phyloP scores from a whole-genome alignment of 2,888 invertebrate species.

The Drosophila suboccidentalis region DNA sequence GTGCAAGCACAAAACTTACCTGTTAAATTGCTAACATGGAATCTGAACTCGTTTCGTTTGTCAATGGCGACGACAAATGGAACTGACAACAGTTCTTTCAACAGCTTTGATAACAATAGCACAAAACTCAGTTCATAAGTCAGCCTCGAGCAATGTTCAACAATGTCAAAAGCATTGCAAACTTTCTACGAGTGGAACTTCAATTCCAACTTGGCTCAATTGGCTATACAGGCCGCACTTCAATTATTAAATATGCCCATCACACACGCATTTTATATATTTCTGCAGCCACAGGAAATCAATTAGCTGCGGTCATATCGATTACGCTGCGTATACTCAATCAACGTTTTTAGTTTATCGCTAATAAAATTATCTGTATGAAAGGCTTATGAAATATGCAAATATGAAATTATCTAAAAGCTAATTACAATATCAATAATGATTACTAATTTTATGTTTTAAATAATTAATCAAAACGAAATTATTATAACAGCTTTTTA shows the following conservation, averaged over 20 bases:
- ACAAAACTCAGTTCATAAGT: slow-evolving; percentile 31
- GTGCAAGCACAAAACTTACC: slow-evolving; percentile 24
- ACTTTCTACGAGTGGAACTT: slow-evolving; percentile 21
- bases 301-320: slow-evolving; percentile 45
- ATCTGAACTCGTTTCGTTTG: slow-evolving; percentile 26
- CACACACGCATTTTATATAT: slow-evolving; percentile 2
- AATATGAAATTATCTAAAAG: slow-evolving; percentile 34
- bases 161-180: slow-evolving; percentile 17
- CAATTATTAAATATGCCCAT: slow-evolving; percentile 6
- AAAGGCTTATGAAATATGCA: slow-evolving; percentile 32
- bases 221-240: slow-evolving; percentile 8
- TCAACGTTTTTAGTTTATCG: slow-evolving; percentile 7
- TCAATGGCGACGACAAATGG: slow-evolving; percentile 14
- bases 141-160: slow-evolving; percentile 17
- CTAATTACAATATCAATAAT: slow-evolving; percentile 9
- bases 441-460: not conserved
- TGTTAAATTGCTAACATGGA: slow-evolving; percentile 37
- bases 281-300: slow-evolving; percentile 6
- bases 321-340: slow-evolving; percentile 36
- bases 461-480: not conserved
- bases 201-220: slow-evolving; percentile 15
- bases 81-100: slow-evolving; percentile 27
- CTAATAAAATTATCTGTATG: slow-evolving; percentile 17
- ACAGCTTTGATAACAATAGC: slow-evolving; percentile 43
- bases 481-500: not conserved